A percentile compares a stretch with the other conserved stretches of the same genome.
Conservation (phyloP, 2,888 invertebrate species). For the Habroteleia sp. region DNA sequence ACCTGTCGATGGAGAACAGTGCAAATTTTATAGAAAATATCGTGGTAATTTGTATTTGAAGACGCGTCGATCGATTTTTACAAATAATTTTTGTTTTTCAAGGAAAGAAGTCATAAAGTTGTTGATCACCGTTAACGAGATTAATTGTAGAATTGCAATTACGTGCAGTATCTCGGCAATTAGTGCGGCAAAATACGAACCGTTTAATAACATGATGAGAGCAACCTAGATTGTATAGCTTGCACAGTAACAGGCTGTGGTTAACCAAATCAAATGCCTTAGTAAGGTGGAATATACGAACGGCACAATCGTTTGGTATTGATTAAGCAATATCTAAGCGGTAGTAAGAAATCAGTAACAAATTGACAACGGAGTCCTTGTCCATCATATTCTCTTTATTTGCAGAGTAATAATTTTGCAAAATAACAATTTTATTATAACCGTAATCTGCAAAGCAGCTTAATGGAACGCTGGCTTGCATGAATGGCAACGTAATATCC, state of each 20-base stretch:
- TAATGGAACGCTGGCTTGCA: conserved; percentile 9
- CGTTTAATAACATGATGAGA: conserved; percentile 42
- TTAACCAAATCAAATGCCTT: conserved; percentile 33
- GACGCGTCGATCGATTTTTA: too few species aligned
- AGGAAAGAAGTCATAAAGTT: too few species aligned
- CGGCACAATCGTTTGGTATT: conserved; percentile 23
- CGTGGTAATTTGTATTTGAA: too few species aligned
- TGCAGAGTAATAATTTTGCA: too few species aligned
- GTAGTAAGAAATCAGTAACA: conserved; percentile 27
- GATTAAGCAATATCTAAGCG: conserved; percentile 17
- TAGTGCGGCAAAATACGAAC: conserved; percentile 24
- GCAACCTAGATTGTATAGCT: conserved; percentile 24
- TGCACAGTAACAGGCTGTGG: conserved; percentile 17
- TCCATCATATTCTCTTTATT: not conserved
- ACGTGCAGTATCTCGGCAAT: conserved; percentile 22
- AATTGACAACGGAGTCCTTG: too few species aligned
- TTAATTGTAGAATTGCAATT: conserved; percentile 9
- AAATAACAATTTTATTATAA: too few species aligned
- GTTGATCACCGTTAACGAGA: too few species aligned
- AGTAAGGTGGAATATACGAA: conserved; percentile 37
- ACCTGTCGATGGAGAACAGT: too few species aligned
- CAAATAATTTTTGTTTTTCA: too few species aligned
- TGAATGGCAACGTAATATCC: conserved; percentile 19
- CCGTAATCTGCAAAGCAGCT: not conserved
- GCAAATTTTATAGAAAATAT: too few species aligned